A percentile compares a stretch with the other conserved stretches of the same genome.
Conservation (phyloP, 1,140 invertebrate species). For the Schmidtea mediterranea region DNA sequence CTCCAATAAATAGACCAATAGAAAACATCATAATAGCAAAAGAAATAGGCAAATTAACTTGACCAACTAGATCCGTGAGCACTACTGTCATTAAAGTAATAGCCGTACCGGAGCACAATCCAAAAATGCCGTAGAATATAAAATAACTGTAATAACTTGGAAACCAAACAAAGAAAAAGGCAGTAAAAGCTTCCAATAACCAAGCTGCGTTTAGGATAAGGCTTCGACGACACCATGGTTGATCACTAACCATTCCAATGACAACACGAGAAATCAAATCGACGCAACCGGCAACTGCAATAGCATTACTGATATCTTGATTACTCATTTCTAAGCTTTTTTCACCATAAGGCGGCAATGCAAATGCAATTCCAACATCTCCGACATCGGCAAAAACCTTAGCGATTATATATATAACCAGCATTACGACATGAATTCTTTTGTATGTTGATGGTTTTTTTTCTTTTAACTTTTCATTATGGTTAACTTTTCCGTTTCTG, state of each 20-base stretch:
- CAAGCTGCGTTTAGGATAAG: too few relatives aligned
- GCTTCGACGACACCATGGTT: too few relatives aligned
- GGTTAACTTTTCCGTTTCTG: too few relatives aligned
- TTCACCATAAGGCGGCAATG: not conserved
- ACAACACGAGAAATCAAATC: too few relatives aligned
- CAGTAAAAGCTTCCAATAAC: too few relatives aligned
- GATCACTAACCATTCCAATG: too few relatives aligned
- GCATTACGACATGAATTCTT: not conserved
- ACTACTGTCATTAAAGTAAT: not conserved
- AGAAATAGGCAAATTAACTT: not conserved
- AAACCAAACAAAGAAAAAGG: too few relatives aligned
- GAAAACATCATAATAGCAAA: not conserved
- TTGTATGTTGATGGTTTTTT: too few relatives aligned
- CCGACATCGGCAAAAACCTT: conserved; percentile 2
- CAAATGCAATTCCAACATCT: conserved; percentile 3
- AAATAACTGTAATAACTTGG: not conserved
- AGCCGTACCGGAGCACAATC: not conserved
- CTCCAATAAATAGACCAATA: not conserved
- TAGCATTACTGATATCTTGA: too few relatives aligned
- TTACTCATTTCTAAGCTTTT: too few relatives aligned
- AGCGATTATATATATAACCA: not conserved
- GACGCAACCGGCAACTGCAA: too few relatives aligned
- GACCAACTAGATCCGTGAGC: conserved; percentile 1
- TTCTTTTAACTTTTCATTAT: too few relatives aligned
- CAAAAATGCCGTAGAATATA: conserved; percentile 1